Conservation (phyloP, 2,888 invertebrate species). For the Xestia rhomboidea region DNA sequence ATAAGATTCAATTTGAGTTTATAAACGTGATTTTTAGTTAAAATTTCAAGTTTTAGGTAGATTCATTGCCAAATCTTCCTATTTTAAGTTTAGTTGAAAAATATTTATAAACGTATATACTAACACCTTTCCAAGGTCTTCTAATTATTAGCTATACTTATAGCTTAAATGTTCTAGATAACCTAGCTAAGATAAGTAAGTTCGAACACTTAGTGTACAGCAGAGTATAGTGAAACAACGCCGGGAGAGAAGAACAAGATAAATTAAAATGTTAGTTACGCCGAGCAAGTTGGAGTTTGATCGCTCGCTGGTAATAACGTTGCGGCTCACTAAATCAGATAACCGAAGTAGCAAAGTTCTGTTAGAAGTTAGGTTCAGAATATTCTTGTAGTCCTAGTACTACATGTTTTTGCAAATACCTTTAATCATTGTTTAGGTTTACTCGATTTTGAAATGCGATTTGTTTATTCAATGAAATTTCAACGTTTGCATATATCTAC, state of each 20-base stretch:
- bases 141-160: not conserved
- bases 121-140: not conserved
- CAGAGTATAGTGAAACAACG: not conserved
- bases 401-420: not conserved
- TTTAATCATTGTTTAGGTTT: not conserved
- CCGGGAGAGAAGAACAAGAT: not conserved
- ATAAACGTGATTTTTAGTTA: slow-evolving; percentile 6
- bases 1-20: slow-evolving; percentile 15
- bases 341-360: not conserved
- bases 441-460: not conserved
- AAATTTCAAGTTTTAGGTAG: slow-evolving; percentile 3
- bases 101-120: not conserved
- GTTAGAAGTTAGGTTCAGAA: not conserved
- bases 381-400: not conserved
- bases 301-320: slow-evolving; percentile 9
- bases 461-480: not conserved
- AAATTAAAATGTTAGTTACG: slow-evolving; percentile 24
- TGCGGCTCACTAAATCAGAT: slow-evolving; percentile 4
- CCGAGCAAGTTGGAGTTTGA: slow-evolving; percentile 3
- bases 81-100: not conserved
- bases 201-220: not conserved
- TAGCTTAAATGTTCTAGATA: not conserved
- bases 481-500: not conserved
- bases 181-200: not conserved
- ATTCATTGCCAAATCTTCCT: not conserved